A percentile compares a stretch with the other conserved stretches of the same genome.
Evolutionary conservation across 2,888 invertebrate species (phyloP).

Genomic region (Melanotus villosus): DNA sequence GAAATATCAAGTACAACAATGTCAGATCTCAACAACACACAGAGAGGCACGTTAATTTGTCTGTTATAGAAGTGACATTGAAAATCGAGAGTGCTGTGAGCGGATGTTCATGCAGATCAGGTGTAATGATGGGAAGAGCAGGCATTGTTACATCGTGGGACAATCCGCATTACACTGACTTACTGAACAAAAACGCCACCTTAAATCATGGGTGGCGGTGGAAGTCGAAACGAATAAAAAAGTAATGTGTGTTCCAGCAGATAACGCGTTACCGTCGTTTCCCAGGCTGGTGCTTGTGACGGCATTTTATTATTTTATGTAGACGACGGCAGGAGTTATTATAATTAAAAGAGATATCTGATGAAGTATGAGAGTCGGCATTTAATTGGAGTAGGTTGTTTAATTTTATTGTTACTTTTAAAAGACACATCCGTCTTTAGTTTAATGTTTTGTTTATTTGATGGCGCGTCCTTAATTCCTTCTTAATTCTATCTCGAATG

Average conservation of each 20-base stretch:
- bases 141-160: conserved; percentile 67
- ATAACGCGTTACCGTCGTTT: conserved; percentile 46
- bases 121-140: conserved; percentile 69
- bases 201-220: conserved; percentile 61
- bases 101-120: conserved; percentile 69
- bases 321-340: conserved; percentile 56
- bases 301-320: conserved; percentile 63
- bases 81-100: conserved; percentile 67
- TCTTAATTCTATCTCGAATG: no score
- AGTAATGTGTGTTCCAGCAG: conserved; percentile 53
- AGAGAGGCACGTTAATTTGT: conserved; percentile 60
- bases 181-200: conserved; percentile 67
- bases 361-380: conserved; percentile 63
- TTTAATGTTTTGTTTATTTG: conserved; percentile 10
- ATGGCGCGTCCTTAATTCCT: not conserved
- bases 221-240: conserved; percentile 59
- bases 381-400: conserved; percentile 57
- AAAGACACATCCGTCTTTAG: conserved; percentile 30
- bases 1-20: conserved; percentile 2
- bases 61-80: conserved; percentile 64
- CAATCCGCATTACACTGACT: conserved; percentile 68
- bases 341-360: conserved; percentile 65
- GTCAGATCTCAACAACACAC: conserved; percentile 28
- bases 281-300: conserved; percentile 56
- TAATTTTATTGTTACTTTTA: conserved; percentile 37